Base-by-base conservation (phyloP, 2,888 invertebrate species). In the Anodontia alba region DNA sequence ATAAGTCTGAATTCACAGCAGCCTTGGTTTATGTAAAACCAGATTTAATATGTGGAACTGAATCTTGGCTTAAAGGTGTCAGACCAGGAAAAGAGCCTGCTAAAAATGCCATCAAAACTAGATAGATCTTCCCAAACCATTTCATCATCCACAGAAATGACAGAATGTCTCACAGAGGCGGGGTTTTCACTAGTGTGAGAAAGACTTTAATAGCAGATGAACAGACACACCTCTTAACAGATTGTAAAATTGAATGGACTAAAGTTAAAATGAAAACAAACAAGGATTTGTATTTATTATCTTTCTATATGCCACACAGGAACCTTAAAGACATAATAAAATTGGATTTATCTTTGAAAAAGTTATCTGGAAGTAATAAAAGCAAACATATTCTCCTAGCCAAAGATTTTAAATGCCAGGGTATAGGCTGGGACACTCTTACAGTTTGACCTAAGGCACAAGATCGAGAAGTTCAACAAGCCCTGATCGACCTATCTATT, bases 71-170 rank as follows among this genome's bases (percentile, higher is more conserved):
- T 5, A 78, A 73, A 42, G 69, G 57, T 31, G n/a, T 73, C 0
- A 78, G 73, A 68, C 78, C 73, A n/a, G 78, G 75, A 10, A 71
- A 72, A 36, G 49, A 77, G 49, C 29, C 66, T 12, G 1, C 23
- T 1, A 62, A 77, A 67, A 38, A 36, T 46, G 57, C 70, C 10
- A 76, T 43, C 5, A 71, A 76, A 70, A n/a, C 49, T 7, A 36
- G 46, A 54, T 70, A 76, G 0, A 23, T 66, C 3, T 77, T 77
- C 31, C 72, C 77, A 29, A 31, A 33, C 8, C 29, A 51, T 43
- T 54, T 20, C 33, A 43, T 31, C 8, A 20, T 77, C 36, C 66
- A 77, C 33, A 17, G 67, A 43, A 77, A 77, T 36, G 77, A 72
- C 36, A 36, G 77, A 57, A 29, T 38, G 29, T 38, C 31, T 5